Evolutionary conservation across 2,113 vertebrate genomes (phyloP).

Genomic region (Phylloscopus trochilus): DNA sequence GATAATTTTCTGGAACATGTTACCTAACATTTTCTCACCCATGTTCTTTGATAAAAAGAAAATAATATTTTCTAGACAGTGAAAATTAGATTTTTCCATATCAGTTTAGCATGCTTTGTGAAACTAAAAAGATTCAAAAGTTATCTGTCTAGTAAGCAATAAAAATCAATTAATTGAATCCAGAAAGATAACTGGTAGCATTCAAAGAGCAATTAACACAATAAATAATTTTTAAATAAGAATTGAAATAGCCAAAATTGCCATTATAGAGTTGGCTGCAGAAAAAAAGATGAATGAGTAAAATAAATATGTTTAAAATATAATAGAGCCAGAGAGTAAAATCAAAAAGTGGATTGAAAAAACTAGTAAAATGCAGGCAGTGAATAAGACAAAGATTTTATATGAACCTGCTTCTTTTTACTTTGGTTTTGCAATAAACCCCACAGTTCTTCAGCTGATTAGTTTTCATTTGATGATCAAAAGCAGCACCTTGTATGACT

Average conservation of each 20-base stretch:
- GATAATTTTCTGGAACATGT: neutral
- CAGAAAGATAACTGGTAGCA: neutral
- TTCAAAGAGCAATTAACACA: neutral
- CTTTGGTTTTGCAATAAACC: neutral
- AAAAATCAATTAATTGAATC: neutral
- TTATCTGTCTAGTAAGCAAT: neutral
- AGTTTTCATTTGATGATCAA: neutral
- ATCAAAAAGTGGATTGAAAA: conserved; percentile 5
- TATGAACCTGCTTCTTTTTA: neutral
- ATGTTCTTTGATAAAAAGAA: neutral
- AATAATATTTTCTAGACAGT: neutral
- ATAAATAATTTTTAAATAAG: neutral
- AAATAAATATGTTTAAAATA: conserved; percentile 1
- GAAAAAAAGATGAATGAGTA: neutral
- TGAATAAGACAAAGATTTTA: neutral
- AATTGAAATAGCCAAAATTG: neutral
- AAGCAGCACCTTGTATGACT: neutral
- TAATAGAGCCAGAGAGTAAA: neutral
- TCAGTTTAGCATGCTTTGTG: neutral
- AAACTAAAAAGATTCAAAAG: neutral
- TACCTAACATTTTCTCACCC: neutral
- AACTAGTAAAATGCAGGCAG: neutral
- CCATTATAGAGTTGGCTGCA: neutral
- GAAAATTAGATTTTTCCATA: neutral
- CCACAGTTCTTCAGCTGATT: neutral